Evolutionary conservation across 1,140 invertebrate species (phyloP), one percentile per base, ranked within the genome.

Genomic region (Bursaphelenchus mucronatus): DNA sequence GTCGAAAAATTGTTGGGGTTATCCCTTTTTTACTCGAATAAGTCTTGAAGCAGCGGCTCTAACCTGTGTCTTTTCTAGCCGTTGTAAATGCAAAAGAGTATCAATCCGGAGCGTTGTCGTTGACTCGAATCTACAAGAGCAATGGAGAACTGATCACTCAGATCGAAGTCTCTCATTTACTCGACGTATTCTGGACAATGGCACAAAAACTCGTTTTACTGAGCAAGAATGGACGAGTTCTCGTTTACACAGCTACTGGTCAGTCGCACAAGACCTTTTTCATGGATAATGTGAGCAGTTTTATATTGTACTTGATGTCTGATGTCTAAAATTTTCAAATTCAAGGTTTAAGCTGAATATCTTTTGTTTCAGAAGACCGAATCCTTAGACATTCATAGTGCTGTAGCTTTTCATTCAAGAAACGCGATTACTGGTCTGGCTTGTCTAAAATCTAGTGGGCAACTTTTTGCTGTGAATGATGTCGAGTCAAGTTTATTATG

Each of bases 301-400:
- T 30, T 30, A 30, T 30, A 30, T 30, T 30, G 30, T 30, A 30
- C 30, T 30, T 30, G 30, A 5, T 30, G 30, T 30, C 5, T 30
- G 30, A 30, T 30, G 30, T 30, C 30, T 5, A 30, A 30, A 30
- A 30, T 30, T 30, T 30, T 43, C 52, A 13, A 45, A 46, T 30
- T 40, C 2, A 39, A 57, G 11, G 11, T 50, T 59, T 40, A 17
- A 13, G 8, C 1, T 40, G 21, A 17, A 13, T 13, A n/a, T n/a
- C n/a, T n/a, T n/a, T 59, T 59, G 54, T n/a, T 59, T 45, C 40
- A 59, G 57, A 44, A 59, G 57, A 41, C 57, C 11, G 57, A 59
- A 39, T n/a, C 11, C 2, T 3, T 59, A 13, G 40, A 59, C 40
- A 59, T 59, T 39, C 11, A 13, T 9, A 59, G 57, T 50, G 57